Evolutionary conservation across 2,888 invertebrate genomes (phyloP), one percentile per base, ranked within the genome.

Genomic region (Dinocampus coccinellae): DNA sequence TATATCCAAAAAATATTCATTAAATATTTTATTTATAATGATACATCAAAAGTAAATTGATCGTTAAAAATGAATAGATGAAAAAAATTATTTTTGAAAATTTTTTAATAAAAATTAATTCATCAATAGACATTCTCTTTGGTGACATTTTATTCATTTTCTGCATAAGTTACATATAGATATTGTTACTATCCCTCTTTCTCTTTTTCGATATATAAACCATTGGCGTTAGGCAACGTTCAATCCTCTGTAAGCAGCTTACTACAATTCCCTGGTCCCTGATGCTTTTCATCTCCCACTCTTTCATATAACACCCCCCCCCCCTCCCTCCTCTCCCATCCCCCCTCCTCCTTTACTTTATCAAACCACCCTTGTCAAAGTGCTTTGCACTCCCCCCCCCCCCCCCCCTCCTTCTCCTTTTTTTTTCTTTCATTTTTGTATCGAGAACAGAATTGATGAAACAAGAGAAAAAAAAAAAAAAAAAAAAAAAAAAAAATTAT

Each of bases 221-320:
- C 42, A 24, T 29, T 64, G 52, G 65, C 55, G 71, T 66, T 75
- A 71, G 67, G 63, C 69, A 71, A 75, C 73, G 66, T 75, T 73
- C 66, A 71, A 63, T 64, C 67, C 64, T 62, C 63, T 67, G 70
- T 76, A 77, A 77, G 76, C 77, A 47, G 77, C 77, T 77, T 77
- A 77, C 75, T 69, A 70, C 71, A 72, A 77, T 74, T 73, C 69
- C 63, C 58, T 47, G 33, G 29, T 66, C 62, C 33, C 65, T 69
- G 61, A 16, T 53, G 60, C 69, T 62, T 47, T 53, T 69, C 72
- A 57, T 58, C 67, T 39, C 67, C 47, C 62, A n/a, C n/a, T n/a
- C n/a, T n/a, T n/a, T n/a, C n/a, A n/a, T n/a, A n/a, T n/a, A n/a
- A n/a, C n/a, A n/a, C n/a, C 7, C 29, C 29, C 3, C 55, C 47